phyloP scores from a whole-genome alignment of 2,113 vertebrate species.

The Baryphthengus martii region DNA sequence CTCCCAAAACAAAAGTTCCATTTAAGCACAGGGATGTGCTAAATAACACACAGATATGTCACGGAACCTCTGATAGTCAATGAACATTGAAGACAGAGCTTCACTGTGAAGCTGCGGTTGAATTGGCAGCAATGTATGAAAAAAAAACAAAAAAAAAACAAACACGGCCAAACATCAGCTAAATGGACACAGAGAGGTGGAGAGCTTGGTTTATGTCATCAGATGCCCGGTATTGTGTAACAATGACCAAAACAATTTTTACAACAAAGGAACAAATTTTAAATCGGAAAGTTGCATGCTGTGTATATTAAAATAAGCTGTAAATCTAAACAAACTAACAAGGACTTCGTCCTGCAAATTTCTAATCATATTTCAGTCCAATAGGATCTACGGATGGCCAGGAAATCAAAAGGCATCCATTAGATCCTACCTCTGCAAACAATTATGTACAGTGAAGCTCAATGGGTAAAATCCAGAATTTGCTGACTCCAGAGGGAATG shows the following conservation, averaged over 20 bases:
- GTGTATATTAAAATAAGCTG: not conserved
- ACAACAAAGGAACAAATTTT: not conserved
- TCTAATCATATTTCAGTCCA: not conserved
- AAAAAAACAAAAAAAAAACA: not conserved
- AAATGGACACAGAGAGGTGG: not conserved
- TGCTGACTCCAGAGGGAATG: not conserved
- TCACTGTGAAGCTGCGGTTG: not conserved
- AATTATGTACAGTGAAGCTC: not conserved
- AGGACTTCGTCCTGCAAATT: not conserved
- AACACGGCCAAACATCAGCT: not conserved
- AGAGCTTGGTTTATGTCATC: not conserved
- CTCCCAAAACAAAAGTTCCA: slow-evolving; percentile 29
- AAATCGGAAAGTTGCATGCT: not conserved
- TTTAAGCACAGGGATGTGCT: slow-evolving; percentile 20
- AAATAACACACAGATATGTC: not conserved
- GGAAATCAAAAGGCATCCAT: not conserved
- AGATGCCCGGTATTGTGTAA: not conserved
- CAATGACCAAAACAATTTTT: not conserved
- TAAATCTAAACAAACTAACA: not conserved
- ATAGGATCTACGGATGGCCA: not conserved
- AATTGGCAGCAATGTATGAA: not conserved
- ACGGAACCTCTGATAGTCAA: not conserved
- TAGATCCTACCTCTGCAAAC: not conserved
- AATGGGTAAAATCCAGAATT: not conserved
- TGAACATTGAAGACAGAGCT: slow-evolving; percentile 26